These are phyloP conservation scores for Tragelaphus imberbis DNA, from an alignment of 2,113 vertebrate species.

Conservation along the genomic window DNA sequence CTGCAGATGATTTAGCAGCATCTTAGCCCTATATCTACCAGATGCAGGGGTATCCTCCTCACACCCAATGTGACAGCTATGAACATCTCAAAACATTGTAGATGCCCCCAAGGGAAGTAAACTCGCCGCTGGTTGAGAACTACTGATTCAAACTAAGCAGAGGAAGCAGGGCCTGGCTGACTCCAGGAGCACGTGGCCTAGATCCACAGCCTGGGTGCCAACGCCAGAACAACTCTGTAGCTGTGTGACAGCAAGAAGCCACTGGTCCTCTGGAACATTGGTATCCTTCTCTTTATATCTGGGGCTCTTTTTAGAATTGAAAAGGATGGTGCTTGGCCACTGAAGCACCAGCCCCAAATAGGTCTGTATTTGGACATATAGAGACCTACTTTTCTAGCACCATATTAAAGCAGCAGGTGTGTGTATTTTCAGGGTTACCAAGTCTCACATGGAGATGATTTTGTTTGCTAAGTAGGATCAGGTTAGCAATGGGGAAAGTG, in stretches of 20 bases:
- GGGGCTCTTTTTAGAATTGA: background rate
- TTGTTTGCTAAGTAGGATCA: background rate
- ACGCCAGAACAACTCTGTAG: background rate
- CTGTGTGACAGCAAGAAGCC: background rate
- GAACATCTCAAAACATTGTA: background rate
- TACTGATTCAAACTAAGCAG: background rate
- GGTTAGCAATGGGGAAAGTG: background rate
- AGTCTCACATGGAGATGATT: background rate
- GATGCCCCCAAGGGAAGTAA: background rate
- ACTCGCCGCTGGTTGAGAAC: background rate
- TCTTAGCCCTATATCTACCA: background rate
- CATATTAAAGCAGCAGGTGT: background rate
- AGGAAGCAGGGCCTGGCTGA: background rate
- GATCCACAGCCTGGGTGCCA: background rate
- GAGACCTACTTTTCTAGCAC: background rate
- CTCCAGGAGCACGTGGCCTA: background rate
- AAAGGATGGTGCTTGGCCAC: background rate
- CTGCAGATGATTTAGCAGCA: background rate
- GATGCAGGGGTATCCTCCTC: background rate
- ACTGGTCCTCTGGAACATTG: no score
- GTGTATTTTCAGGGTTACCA: background rate
- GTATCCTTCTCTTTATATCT: background rate
- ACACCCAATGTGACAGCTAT: background rate
- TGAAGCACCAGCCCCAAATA: background rate
- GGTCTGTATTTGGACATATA: background rate